A percentile compares a stretch with the other conserved stretches of the same genome.
These are phyloP conservation scores for Nothura maculosa DNA, from an alignment of 2,797 vertebrate species.

Conservation along the genomic window DNA sequence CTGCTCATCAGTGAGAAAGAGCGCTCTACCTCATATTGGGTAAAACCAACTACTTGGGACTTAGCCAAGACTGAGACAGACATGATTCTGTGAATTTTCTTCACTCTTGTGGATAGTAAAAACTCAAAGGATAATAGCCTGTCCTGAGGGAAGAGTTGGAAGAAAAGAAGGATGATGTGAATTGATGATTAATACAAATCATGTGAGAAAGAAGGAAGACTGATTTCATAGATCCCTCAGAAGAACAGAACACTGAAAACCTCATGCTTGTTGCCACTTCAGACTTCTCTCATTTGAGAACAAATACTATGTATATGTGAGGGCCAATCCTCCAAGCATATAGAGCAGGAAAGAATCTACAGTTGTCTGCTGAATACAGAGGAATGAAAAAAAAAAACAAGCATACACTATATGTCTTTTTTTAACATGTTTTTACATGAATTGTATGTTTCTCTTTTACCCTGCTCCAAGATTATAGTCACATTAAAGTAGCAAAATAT, in stretches of 20 bases:
- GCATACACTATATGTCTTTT: neutral
- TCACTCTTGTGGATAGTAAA: neutral
- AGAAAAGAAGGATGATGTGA: neutral
- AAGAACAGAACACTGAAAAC: neutral
- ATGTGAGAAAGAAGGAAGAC: neutral
- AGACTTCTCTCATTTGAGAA: neutral
- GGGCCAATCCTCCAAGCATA: neutral
- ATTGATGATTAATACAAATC: neutral
- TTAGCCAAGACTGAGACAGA: neutral
- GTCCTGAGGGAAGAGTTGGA: neutral
- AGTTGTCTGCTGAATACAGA: neutral
- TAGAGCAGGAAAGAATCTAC: neutral
- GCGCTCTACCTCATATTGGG: neutral
- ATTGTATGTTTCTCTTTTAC: neutral
- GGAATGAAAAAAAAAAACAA: neutral
- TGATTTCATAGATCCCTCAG: neutral
- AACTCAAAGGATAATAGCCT: neutral
- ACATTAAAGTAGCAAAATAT: neutral
- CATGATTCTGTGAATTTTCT: neutral
- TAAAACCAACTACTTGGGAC: neutral
- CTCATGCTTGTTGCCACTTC: neutral
- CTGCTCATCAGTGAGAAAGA: neutral
- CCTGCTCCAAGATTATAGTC: neutral
- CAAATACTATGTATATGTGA: neutral
- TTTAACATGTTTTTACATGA: no score